These are phyloP conservation scores for Trachelus iudaicus DNA, from an alignment of 2,888 invertebrate genomes.

Conservation along the genomic window DNA sequence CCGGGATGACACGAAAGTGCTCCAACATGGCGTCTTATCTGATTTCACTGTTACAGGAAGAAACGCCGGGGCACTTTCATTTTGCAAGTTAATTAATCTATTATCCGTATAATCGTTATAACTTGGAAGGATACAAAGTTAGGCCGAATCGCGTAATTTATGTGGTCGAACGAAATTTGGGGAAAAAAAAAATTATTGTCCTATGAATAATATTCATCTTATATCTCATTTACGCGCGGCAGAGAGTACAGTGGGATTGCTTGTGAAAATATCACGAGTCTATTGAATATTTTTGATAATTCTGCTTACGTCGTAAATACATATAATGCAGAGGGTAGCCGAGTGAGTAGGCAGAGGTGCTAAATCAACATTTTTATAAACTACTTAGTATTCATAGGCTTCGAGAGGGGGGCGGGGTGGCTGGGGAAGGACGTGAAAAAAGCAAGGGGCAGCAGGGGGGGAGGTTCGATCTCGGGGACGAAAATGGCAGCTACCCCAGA, in stretches of 20 bases:
- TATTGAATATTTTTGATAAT: no score
- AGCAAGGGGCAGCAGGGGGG: conserved; percentile 21
- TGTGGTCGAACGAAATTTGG: no score
- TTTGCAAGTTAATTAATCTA: not conserved
- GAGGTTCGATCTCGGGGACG: conserved; percentile 47
- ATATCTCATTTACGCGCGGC: no score
- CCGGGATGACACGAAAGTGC: conserved; percentile 62
- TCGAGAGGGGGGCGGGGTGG: conserved; percentile 12
- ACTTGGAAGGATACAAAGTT: no score
- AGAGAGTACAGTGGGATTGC: no score
- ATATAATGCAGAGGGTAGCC: conserved; percentile 20
- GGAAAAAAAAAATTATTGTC: no score
- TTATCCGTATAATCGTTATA: no score
- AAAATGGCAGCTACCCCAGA: conserved; percentile 14
- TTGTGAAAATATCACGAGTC: no score
- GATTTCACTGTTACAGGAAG: conserved; percentile 43
- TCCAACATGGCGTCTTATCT: conserved; percentile 64
- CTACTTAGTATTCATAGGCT: conserved; percentile 64
- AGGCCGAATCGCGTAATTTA: no score
- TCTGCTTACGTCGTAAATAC: not conserved
- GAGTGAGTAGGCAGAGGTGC: conserved; percentile 52
- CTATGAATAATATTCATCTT: no score
- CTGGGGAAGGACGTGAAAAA: conserved; percentile 37
- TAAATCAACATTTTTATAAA: conserved; percentile 66
- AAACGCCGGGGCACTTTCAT: not conserved